Conservation (phyloP, 1,140 invertebrate genomes). For the Hormaphis cornu region DNA sequence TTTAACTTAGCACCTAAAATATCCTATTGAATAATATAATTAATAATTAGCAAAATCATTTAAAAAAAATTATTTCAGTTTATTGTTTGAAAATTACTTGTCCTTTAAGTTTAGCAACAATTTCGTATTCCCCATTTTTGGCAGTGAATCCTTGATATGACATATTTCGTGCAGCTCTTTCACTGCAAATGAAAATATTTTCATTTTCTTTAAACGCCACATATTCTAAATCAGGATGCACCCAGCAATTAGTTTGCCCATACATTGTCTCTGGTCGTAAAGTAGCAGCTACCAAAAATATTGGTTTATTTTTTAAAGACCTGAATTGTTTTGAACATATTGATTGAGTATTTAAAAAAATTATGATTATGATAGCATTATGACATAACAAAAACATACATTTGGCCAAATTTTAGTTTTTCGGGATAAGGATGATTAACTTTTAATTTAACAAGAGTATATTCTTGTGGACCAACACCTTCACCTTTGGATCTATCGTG, state of each 20-base stretch:
- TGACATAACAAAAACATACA: not conserved
- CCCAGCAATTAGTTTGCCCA: conserved; percentile 98
- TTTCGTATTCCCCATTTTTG: conserved; percentile 66
- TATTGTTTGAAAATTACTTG: conserved; percentile 44
- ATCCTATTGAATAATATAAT: conserved; percentile 45
- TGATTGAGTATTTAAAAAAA: not conserved
- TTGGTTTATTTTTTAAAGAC: conserved; percentile 47
- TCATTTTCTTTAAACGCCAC: conserved; percentile 66
- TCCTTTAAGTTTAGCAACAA: conserved; percentile 62
- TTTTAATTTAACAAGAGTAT: conserved; percentile 93
- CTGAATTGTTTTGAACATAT: conserved; percentile 44
- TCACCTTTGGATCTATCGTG: conserved; percentile 93
- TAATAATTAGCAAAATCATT: not conserved
- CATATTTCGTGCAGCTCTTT: conserved; percentile 87
- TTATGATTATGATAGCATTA: no score
- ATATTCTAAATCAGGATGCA: conserved; percentile 90
- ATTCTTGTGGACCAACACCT: conserved; percentile 96
- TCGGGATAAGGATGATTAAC: conserved; percentile 63
- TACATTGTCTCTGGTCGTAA: conserved; percentile 99
- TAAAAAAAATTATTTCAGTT: not conserved
- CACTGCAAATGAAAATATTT: conserved; percentile 83
- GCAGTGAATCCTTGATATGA: conserved; percentile 85
- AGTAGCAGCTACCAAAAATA: conserved; percentile 93
- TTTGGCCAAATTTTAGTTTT: conserved; percentile 52
- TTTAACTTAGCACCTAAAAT: conserved; percentile 69